These are phyloP conservation scores for Zootermopsis nevadensis DNA, from an alignment of 2,888 invertebrate species.

Conservation along the genomic window DNA sequence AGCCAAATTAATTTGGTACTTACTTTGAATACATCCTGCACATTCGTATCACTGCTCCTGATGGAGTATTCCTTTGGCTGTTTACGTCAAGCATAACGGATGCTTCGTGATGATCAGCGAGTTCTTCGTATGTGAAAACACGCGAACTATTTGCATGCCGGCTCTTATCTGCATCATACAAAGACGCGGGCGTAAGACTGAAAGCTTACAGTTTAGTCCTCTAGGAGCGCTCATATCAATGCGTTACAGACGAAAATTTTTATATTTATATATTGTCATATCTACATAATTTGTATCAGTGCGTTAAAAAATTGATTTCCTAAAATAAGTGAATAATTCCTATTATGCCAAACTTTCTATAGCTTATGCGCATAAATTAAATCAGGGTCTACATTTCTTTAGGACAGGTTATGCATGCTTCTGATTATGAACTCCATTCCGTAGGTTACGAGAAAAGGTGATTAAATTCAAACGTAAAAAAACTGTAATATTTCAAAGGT, in stretches of 20 bases:
- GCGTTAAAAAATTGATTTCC: no score
- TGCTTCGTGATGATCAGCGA: not conserved
- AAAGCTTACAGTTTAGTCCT: not conserved
- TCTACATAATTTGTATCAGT: no score
- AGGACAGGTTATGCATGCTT: no score
- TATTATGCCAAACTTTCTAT: no score
- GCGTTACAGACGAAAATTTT: not conserved
- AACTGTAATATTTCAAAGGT: no score
- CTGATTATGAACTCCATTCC: no score
- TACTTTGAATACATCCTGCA: slow-evolving; percentile 1
- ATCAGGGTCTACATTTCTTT: no score
- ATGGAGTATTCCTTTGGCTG: not conserved
- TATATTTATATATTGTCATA: no score
- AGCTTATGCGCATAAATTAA: no score
- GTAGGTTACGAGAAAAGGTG: no score
- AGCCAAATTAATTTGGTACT: not conserved
- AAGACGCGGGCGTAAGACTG: not conserved
- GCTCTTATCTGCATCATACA: not conserved
- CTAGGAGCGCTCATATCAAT: not conserved
- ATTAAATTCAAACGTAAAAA: no score
- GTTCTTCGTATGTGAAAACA: not conserved
- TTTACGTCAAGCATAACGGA: not conserved
- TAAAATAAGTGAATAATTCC: no score
- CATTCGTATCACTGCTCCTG: not conserved
- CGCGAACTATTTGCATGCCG: not conserved